Evolutionary conservation across 2,797 vertebrate species (phyloP).

Genomic region (Neostethus bicornis): DNA sequence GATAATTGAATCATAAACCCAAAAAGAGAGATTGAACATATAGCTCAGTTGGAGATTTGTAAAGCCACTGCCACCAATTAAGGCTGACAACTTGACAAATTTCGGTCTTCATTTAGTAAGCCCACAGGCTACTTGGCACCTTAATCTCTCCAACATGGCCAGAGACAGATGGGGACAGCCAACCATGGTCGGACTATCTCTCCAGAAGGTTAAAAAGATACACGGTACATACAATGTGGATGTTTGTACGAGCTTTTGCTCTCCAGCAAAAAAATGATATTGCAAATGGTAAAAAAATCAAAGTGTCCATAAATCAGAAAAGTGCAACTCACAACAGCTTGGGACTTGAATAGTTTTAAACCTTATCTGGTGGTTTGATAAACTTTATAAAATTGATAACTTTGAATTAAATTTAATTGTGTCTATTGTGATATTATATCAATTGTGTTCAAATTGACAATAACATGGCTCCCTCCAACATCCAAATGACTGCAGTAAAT

Average conservation of each 20-base stretch:
- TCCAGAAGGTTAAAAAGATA: neutral
- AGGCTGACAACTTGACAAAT: slow-evolving; percentile 4
- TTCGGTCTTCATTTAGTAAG: slow-evolving; percentile 5
- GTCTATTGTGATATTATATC: neutral
- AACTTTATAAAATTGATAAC: neutral
- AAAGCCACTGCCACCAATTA: slow-evolving; percentile 2
- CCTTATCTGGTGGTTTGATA: neutral
- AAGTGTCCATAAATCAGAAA: neutral
- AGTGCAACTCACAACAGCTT: neutral
- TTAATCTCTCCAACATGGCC: slow-evolving; percentile 6
- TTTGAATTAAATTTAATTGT: neutral
- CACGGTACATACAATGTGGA: neutral
- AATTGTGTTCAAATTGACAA: neutral
- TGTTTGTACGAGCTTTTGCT: neutral
- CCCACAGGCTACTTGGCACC: slow-evolving; percentile 2
- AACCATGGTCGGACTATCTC: neutral
- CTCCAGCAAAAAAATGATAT: neutral
- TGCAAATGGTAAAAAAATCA: neutral
- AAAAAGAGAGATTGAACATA: slow-evolving; percentile 2
- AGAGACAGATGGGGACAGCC: slow-evolving; percentile 12
- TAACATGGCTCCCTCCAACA: neutral
- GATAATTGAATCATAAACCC: slow-evolving; percentile 12
- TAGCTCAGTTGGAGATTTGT: neutral
- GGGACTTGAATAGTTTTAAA: neutral
- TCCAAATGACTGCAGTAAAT: slow-evolving; percentile 17